Percentiles rank a stretch among this genome's conserved stretches.
Evolutionary conservation across 2,888 invertebrate species (phyloP).

Genomic region (Protodeltote pygarga): DNA sequence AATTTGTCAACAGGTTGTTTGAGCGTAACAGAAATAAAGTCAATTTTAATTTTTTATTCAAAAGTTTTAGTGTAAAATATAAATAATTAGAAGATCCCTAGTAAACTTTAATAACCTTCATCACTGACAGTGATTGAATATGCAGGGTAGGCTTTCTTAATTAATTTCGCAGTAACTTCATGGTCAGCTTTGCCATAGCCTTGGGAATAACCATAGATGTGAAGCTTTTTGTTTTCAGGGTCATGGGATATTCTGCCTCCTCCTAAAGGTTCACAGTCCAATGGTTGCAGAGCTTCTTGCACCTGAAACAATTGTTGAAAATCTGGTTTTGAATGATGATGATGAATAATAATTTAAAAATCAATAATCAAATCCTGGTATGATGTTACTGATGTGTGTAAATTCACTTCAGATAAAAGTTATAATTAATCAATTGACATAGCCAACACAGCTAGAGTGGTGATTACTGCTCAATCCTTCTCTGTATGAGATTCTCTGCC

Average conservation of each 20-base stretch:
- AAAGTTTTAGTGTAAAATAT: slow-evolving; percentile 7
- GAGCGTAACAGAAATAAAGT: not conserved
- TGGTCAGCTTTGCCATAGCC: slow-evolving; percentile 97
- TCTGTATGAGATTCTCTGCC: too few species aligned
- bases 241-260: slow-evolving; percentile 97
- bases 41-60: not conserved
- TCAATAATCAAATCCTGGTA: too few species aligned
- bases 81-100: not conserved
- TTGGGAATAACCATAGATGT: slow-evolving; percentile 97
- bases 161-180: slow-evolving; percentile 90
- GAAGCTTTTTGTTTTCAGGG: slow-evolving; percentile 90
- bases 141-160: slow-evolving; percentile 91
- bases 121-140: slow-evolving; percentile 94
- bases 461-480: too few species aligned
- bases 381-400: too few species aligned
- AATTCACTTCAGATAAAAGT: too few species aligned
- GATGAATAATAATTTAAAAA: not conserved
- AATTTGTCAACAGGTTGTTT: too few species aligned
- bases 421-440: too few species aligned
- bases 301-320: slow-evolving; percentile 60
- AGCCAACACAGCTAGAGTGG: too few species aligned
- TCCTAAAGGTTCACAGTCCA: slow-evolving; percentile 94
- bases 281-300: slow-evolving; percentile 73
- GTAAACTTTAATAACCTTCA: slow-evolving; percentile 90
- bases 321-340: not conserved